Base-by-base conservation (phyloP, 2,797 vertebrate genomes). In the Triplophysa bombifrons region DNA sequence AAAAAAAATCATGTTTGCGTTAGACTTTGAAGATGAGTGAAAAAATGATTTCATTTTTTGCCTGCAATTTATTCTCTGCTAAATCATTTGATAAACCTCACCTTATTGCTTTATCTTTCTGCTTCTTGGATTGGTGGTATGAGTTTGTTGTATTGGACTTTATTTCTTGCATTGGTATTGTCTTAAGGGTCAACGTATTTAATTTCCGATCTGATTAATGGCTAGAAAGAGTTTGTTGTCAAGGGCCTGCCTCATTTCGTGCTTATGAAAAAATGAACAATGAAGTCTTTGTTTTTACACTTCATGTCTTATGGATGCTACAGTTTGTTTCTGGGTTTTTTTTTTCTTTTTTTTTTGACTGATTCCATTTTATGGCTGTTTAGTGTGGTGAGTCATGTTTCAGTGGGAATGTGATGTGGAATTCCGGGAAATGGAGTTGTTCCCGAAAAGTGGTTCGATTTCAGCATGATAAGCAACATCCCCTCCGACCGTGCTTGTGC, bases 301-400 rank as follows among this genome's bases (percentile, higher is more conserved):
- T 90, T 84, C 87, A 85, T 91, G 84, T 93, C 88, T 91, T 92
- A 92, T 91, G 91, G 91, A 94, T 87, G 92, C 94, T 96, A 91
- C 91, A 93, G 61, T 19, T 48, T 66, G n/a, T 20, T 64, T 38
- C 2, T 2, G 7, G 7, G 2, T 30, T 16, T 22, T 44, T 48
- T 92, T 93, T 93, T 90, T 90, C 87, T 89, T 81, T 90, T 84
- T 85, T 84, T 84, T 88, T 90, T 81, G 90, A 93, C 95, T 94
- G 92, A 94, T 93, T 91, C 92, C 91, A 93, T 93, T 94, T 95
- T 91, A 94, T 94, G 94, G 93, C 90, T 96, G 92, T 93, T 89
- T 94, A 94, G 93, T 86, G 90, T 95, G 93, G 90, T 95, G 92
- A 87, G 93, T 95, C 91, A 91, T 95, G 91, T 94, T 93, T 93